Base-by-base conservation (phyloP, 2,797 vertebrate species). In the Lithobates sylvaticus region DNA sequence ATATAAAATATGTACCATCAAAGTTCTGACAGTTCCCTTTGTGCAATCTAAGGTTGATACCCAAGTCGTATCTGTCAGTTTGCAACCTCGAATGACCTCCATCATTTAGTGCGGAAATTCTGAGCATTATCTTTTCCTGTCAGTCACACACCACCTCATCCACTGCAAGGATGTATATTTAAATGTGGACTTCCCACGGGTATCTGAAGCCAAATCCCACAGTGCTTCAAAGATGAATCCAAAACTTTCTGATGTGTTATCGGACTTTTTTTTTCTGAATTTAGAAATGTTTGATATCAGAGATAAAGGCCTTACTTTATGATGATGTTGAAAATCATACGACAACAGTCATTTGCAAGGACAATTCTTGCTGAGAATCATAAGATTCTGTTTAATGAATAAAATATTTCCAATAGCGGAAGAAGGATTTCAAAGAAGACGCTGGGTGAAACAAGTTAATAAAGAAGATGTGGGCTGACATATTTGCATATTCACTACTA, bases 1-100 rank as follows among this genome's bases (percentile, higher is more conserved):
- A 90, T 87, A 89, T 92, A 89, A 89, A 91, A 87, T 88, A 88
- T 87, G 85, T 42, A 65, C 34, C 42, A 26, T 76, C 70, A 9
- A 73, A 74, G 10, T 39, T 32, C 32, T 65, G 81, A 67, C 70
- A 71, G 34, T 81, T 69, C 68, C 78, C 67, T 71, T 69, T 44
- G 68, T n/a, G 67, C 67, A 70, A 16, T 18, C 78, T n/a, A 10
- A 47, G 50, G 27, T 42, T 64, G 80, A 42, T 39, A 54, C 21
- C 32, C 32, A 44, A 64, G 32, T 18, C 72, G 23, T 18, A 73
- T 78, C 23, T 85, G 54, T 15, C 76, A 65, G 32, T 23, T 23
- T 36, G 23, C 2, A 67, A 65, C 76, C 77, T 29, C 10, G 0
- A 44, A 58, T 34, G 75, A 78, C 68, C 83, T 80, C 23, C 16